Evolutionary conservation across 2,888 invertebrate genomes (phyloP).

Genomic region (Tortricodes alternella): DNA sequence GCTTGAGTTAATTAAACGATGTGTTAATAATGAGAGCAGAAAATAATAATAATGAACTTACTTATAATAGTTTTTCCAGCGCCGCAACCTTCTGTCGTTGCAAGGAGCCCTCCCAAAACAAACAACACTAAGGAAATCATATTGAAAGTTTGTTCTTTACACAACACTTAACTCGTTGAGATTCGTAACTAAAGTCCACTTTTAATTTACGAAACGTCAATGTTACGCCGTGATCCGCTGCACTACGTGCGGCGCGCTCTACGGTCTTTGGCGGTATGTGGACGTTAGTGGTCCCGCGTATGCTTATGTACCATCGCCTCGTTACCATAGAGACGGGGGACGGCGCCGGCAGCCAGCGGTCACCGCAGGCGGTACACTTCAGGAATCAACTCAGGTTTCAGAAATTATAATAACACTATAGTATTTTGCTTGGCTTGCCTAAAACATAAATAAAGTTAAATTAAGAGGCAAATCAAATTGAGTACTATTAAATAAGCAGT

Average conservation of each 20-base stretch:
- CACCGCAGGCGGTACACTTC: background rate
- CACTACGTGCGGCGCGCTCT: constrained; percentile 79
- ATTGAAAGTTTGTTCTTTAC: constrained; percentile 58
- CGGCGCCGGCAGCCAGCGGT: constrained; percentile 63
- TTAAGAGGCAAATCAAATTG: background rate
- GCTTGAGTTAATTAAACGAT: background rate
- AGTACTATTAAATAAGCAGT: too few relatives aligned
- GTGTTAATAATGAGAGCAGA: constrained; percentile 2
- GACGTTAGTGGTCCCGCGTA: constrained; percentile 48
- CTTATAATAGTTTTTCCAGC: constrained; percentile 74
- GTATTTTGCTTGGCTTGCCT: background rate
- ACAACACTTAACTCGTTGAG: constrained; percentile 76
- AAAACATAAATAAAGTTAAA: constrained; percentile 3
- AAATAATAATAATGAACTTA: constrained; percentile 52
- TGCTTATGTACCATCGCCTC: constrained; percentile 64
- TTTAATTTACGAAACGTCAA: constrained; percentile 80
- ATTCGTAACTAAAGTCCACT: constrained; percentile 80
- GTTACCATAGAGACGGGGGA: constrained; percentile 74
- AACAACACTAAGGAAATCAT: constrained; percentile 81
- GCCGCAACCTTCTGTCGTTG: constrained; percentile 75
- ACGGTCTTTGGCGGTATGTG: constrained; percentile 72
- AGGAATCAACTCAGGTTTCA: background rate
- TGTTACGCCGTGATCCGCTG: constrained; percentile 76
- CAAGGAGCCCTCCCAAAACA: constrained; percentile 71
- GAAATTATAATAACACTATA: too few relatives aligned